Evolutionary conservation across 2,888 invertebrate species (phyloP).

Genomic region (Ceraclea dissimilis): DNA sequence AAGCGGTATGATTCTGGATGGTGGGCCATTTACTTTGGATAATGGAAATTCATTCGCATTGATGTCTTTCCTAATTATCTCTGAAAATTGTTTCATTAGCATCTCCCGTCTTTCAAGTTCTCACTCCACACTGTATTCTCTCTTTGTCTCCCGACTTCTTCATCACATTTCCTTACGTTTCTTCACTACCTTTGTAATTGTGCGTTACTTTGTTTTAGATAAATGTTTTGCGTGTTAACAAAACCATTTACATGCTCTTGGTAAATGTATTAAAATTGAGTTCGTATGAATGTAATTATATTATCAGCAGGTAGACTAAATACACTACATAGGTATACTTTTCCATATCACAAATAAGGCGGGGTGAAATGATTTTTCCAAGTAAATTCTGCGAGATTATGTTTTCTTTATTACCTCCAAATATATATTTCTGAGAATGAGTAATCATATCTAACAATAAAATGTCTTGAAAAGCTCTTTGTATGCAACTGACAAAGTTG

Average conservation of each 20-base stretch:
- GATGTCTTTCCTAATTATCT: conserved; percentile 21
- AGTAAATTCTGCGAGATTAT: too few species aligned
- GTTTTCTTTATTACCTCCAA: too few species aligned
- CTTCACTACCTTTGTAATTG: background rate
- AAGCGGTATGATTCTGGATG: conserved; percentile 2
- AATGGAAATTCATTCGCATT: conserved; percentile 21
- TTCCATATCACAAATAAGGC: too few species aligned
- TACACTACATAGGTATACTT: too few species aligned
- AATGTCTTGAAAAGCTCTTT: too few species aligned
- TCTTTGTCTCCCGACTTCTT: background rate
- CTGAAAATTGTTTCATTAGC: conserved; percentile 20
- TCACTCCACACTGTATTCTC: background rate
- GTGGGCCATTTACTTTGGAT: conserved; percentile 9
- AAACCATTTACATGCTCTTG: background rate
- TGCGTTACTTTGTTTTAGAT: background rate
- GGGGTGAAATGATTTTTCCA: too few species aligned
- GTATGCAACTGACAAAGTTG: too few species aligned
- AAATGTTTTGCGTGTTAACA: background rate
- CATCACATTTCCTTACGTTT: background rate
- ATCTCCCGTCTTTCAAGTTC: background rate
- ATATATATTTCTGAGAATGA: too few species aligned
- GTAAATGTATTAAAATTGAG: background rate
- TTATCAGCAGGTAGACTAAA: too few species aligned
- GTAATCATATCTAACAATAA: too few species aligned
- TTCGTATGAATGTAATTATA: too few species aligned